These are phyloP conservation scores for Mormyrus proboscirostris DNA, from an alignment of 2,797 vertebrate species.

Conservation along the genomic window DNA sequence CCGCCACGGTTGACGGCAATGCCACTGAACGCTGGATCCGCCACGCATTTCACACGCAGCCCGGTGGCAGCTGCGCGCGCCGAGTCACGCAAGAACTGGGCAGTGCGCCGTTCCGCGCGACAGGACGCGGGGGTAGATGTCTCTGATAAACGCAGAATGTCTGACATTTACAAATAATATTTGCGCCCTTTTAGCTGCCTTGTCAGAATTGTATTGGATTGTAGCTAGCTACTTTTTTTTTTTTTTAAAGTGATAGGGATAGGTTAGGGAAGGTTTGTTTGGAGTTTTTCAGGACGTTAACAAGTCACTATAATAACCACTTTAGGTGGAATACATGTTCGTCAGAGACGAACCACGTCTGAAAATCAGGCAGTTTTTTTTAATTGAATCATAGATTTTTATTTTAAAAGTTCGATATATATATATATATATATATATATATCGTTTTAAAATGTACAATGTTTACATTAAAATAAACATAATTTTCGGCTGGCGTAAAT, in stretches of 20 bases:
- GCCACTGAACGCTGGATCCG: constrained; percentile 42
- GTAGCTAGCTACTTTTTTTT: neutral
- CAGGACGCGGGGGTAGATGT: neutral
- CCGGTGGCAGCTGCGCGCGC: constrained; percentile 15
- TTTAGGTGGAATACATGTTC: neutral
- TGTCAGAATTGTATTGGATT: neutral
- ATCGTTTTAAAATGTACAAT: neutral
- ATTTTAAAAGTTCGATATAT: neutral
- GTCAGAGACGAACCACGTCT: neutral
- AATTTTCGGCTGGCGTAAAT: neutral
- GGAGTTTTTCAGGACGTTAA: neutral
- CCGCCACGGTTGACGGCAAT: constrained; percentile 43
- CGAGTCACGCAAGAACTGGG: constrained; percentile 46
- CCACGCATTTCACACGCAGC: constrained; percentile 37
- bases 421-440: neutral
- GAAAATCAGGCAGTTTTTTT: neutral
- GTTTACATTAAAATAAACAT: neutral
- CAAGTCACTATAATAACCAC: neutral
- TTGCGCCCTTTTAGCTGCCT: neutral
- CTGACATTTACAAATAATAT: constrained; percentile 17
- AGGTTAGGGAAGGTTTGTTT: neutral
- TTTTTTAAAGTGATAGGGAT: neutral
- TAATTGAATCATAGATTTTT: neutral
- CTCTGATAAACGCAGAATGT: constrained; percentile 8
- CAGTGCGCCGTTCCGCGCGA: constrained; percentile 19